Base-by-base conservation (phyloP, 2,797 vertebrate genomes). In the Hoplostethus atlanticus region DNA sequence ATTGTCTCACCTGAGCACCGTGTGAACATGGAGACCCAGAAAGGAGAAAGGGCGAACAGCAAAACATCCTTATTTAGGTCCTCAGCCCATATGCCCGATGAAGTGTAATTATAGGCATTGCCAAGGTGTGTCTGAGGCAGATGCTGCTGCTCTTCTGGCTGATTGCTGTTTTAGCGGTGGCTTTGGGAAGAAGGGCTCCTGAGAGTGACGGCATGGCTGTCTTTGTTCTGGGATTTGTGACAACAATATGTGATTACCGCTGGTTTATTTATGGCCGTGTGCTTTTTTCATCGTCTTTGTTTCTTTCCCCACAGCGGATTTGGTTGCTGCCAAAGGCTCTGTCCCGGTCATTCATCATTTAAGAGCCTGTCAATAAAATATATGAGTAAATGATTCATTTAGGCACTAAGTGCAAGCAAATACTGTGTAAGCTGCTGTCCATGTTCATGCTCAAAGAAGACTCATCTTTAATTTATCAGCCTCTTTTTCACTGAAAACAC, bases 291-390 rank as follows among this genome's bases (percentile, higher is more conserved):
- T 80, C 73, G 77, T 85, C 73, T 77, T 77, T 72, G 78, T 87
- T 78, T 63, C 55, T 84, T 74, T 59, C 70, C 73, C 58, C 76
- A 0, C 76, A 30, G 78, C 77, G 80, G 68, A 80, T 88, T 68
- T 36, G 34, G 57, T 72, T 69, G 81, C 74, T 69, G 85, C 84
- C 76, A 78, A 81, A 79, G 78, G 84, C 80, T 87, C 58, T 16
- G 84, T 87, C 65, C 69, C 5, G 61, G 69, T 88, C 88, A 89
- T 93, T 62, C 84, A 93, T 92, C 88, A 90, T 93, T 93, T 68
- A 92, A 73, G 53, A 66, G 74, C 74, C 85, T 82, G 90, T 94
- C 92, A 93, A 92, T 92, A 91, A 92, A 92, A 94, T 68, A 93
- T 92, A 87, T 36, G 71, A 86, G 77, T 84, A 87, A 91, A 91